Base-by-base conservation (phyloP, 2,113 vertebrate species). In the Nothocercus julius region DNA sequence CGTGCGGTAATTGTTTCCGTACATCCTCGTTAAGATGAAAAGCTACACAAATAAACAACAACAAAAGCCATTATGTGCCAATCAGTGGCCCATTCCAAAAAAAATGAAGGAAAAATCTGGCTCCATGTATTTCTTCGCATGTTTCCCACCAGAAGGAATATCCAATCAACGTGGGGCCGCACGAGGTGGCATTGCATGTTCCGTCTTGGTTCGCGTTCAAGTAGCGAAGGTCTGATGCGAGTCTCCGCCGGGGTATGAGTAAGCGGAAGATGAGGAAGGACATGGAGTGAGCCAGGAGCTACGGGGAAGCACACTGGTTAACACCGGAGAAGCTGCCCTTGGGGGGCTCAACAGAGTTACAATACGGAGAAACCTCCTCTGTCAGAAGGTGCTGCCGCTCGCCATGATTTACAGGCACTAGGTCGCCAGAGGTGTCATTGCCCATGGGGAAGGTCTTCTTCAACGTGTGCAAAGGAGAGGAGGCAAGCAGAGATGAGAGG, bases 21-120 rank as follows among this genome's bases (percentile, higher is more conserved):
- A 93, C 94, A 93, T 90, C 94, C 95, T 96, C 81, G 8, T 96
- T 94, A 87, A 95, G 95, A 97, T 97, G 96, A 97, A 95, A 95
- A 96, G 93, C 94, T 95, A 92, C 90, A 93, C 93, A 97, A 96
- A 96, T 96, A 97, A 96, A 97, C 93, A 97, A 96, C 95, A 96
- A 97, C 94, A 96, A 94, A 95, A 94, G 87, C 87, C 78, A 38
- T 64, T 90, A 25, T 36, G 68, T 1, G 0, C 87, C 94, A 89
- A 89, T 87, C 90, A 66, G 80, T 12, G 44, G 45, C 44, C 58
- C 18, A 92, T 44, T 93, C 17, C 3, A 53, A 42, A 68, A 56
- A 77, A 77, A 66, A 42, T 11, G 16, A 28, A 28, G 27, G 18
- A 72, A 79, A 83, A 86, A 49, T 73, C 63, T 94, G 90, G 53